These are phyloP conservation scores for Drosophila chauvacae DNA, from an alignment of 1,140 invertebrate genomes.

Conservation along the genomic window DNA sequence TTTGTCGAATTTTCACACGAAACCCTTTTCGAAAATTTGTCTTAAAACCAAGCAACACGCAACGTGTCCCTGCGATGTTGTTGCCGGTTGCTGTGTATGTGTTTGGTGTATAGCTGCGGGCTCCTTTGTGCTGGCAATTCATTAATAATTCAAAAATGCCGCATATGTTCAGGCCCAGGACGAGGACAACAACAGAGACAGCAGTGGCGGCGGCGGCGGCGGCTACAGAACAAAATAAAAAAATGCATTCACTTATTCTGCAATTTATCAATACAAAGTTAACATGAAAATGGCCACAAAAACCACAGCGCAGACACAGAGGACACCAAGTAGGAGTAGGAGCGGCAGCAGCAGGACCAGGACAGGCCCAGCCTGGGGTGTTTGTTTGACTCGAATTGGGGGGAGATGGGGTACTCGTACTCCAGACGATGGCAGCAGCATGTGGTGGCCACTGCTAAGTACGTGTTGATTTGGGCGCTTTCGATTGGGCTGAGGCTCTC, in stretches of 20 bases:
- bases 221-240: conserved; percentile 8
- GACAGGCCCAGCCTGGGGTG: conserved; percentile 31
- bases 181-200: conserved; percentile 19
- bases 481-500: conserved; percentile 55
- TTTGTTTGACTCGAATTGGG: conserved; percentile 34
- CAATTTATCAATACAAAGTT: conserved; percentile 73
- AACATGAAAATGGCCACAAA: conserved; percentile 67
- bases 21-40: conserved; percentile 49
- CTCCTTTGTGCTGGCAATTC: conserved; percentile 70
- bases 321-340: conserved; percentile 31
- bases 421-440: conserved; percentile 28
- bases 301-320: conserved; percentile 51
- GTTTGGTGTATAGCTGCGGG: conserved; percentile 55
- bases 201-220: conserved; percentile 6
- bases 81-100: conserved; percentile 13
- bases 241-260: conserved; percentile 76
- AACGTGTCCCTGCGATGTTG: conserved; percentile 40
- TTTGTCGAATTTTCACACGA: conserved; percentile 60
- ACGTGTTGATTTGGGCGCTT: conserved; percentile 76
- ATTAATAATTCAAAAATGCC: conserved; percentile 80
- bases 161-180: conserved; percentile 59
- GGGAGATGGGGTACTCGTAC: conserved; percentile 4
- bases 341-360: conserved; percentile 7
- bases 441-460: conserved; percentile 70
- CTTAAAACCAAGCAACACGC: conserved; percentile 44